Percentiles rank a stretch among this genome's conserved stretches.
Conservation (phyloP, 2,797 vertebrate species). For the Gallinago solitaria region DNA sequence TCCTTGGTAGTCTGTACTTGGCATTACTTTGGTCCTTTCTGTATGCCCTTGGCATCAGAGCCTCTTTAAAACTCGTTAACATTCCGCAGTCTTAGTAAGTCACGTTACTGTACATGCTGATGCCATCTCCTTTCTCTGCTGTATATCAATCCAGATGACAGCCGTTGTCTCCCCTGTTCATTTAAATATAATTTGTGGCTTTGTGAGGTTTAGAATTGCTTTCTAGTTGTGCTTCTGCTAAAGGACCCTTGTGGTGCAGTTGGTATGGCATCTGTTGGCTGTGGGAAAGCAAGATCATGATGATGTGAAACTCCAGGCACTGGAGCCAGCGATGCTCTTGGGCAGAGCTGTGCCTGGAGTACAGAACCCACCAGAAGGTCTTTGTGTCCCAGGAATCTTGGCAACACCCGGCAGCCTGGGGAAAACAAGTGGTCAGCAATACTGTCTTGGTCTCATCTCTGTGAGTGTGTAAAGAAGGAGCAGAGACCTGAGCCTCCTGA, state of each 20-base stretch:
- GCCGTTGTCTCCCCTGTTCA: constrained; percentile 29
- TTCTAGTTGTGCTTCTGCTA: constrained; percentile 78
- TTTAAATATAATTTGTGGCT: constrained; percentile 70
- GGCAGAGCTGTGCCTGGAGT: background rate
- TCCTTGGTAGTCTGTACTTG: constrained; percentile 69
- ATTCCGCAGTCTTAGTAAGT: constrained; percentile 68
- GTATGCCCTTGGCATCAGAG: constrained; percentile 53
- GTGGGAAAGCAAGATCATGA: background rate
- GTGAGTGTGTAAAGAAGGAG: background rate
- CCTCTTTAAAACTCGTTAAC: constrained; percentile 59
- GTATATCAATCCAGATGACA: constrained; percentile 66
- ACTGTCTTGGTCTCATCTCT: constrained; percentile 7
- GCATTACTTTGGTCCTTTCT: constrained; percentile 71
- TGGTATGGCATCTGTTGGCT: background rate
- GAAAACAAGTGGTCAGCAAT: background rate
- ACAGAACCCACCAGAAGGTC: background rate
- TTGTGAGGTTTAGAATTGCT: constrained; percentile 79
- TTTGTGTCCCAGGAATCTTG: background rate
- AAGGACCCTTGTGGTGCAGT: constrained; percentile 57
- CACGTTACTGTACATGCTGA: constrained; percentile 49
- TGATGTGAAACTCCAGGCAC: background rate
- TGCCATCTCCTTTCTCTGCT: constrained; percentile 63
- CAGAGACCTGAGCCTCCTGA: constrained; percentile 29
- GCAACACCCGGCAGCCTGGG: background rate
- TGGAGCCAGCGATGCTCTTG: background rate